These are phyloP conservation scores for Enteromius trimaculatus DNA, from an alignment of 2,797 vertebrate genomes.

Conservation along the genomic window DNA sequence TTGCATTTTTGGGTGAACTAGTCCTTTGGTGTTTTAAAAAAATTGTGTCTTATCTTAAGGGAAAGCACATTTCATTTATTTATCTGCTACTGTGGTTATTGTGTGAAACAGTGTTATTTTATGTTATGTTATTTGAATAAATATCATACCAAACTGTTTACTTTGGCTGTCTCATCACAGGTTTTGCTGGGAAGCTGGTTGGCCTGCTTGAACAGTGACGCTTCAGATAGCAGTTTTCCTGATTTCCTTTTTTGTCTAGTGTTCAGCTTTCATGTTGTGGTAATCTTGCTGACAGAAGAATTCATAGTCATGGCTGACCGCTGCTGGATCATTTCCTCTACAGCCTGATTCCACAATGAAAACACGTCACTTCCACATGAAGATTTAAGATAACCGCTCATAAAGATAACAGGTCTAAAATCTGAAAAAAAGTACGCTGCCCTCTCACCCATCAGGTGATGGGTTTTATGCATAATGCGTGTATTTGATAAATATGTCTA, in stretches of 20 bases:
- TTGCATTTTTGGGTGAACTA: too few species aligned
- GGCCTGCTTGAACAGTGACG: background rate
- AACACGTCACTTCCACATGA: background rate
- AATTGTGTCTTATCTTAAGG: background rate
- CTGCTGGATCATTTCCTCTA: constrained; percentile 18
- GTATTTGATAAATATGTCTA: constrained; percentile 4
- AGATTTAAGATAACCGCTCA: background rate
- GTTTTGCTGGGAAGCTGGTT: background rate
- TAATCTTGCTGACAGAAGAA: background rate
- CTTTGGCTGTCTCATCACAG: background rate
- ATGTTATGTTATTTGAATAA: background rate
- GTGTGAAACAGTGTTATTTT: background rate
- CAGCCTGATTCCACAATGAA: background rate
- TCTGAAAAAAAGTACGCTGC: background rate
- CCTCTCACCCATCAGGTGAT: background rate
- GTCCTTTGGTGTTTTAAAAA: background rate
- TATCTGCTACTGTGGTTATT: background rate
- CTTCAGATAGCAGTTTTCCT: background rate
- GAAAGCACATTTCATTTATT: background rate
- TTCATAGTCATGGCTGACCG: background rate
- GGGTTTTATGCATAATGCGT: background rate
- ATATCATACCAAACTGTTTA: background rate
- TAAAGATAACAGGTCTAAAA: background rate
- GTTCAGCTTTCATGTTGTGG: background rate
- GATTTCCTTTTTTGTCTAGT: background rate